Base-by-base conservation (phyloP, 2,797 vertebrate species). In the Spinus pinus region DNA sequence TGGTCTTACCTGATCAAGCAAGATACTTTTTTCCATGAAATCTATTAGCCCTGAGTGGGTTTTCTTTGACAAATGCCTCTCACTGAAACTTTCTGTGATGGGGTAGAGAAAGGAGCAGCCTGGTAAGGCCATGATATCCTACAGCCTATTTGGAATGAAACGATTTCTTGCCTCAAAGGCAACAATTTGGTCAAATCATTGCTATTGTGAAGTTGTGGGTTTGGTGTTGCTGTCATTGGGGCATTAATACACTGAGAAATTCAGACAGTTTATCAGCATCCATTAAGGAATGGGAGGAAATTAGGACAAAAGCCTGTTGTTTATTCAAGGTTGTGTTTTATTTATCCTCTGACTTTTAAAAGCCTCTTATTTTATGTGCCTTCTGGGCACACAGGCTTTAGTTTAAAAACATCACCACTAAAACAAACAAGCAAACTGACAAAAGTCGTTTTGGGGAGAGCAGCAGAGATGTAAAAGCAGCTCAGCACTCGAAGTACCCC, bases 231-330 rank as follows among this genome's bases (percentile, higher is more conserved):
- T 88, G 42, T 44, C 81, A 79, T 41, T 65, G 64, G 84, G 50
- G 49, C 66, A 47, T 94, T 89, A 85, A 96, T 84, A 47, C 25
- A 54, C 61, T 20, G 57, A 83, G 83, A 95, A 93, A 91, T 87
- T 92, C 92, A 96, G 92, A 91, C 61, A 85, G 83, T 97, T 97
- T 97, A 96, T 97, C 91, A 62, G 78, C 91, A 85, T 91, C 96
- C 97, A 96, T 97, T 89, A 96, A 97, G 95, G 95, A 97, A 96
- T 87, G 95, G 96, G 94, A 97, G 94, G 96, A 97, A 96, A 97
- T 97, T 80, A 95, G 96, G 96, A 97, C 93, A 96, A 96, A 96
- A 93, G 82, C 77, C 91, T 86, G 90, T 71, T 97, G 94, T 95
- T 96, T 96, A 94, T 94, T 94, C 94, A 96, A 97, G 95, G 88